Percentiles rank a stretch among this genome's conserved stretches.
Conservation (phyloP, 2,113 vertebrate genomes). For the Chaenocephalus aceratus region DNA sequence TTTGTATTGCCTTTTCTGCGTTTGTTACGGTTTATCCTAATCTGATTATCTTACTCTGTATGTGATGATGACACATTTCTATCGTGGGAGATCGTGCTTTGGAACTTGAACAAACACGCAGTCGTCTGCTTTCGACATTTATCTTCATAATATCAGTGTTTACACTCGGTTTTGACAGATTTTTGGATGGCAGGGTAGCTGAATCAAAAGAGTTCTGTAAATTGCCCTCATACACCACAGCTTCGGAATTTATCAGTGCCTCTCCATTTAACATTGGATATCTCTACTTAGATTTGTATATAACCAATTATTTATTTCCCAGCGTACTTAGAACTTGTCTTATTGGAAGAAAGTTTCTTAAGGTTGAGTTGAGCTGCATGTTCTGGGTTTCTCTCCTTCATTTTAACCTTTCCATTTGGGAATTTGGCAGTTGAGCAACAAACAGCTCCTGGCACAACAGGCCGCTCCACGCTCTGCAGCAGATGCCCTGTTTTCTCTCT, state of each 20-base stretch:
- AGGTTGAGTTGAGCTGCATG: neutral
- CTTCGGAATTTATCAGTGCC: slow-evolving; percentile 31
- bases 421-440: slow-evolving; percentile 59
- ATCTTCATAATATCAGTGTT: slow-evolving; percentile 51
- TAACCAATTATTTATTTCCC: slow-evolving; percentile 31
- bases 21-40: neutral
- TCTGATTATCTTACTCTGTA: neutral
- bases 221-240: slow-evolving; percentile 29
- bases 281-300: slow-evolving; percentile 54
- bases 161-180: slow-evolving; percentile 39
- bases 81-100: slow-evolving; percentile 4
- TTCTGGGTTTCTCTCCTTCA: slow-evolving; percentile 1
- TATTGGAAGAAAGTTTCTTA: neutral
- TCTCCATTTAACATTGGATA: slow-evolving; percentile 30
- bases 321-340: neutral
- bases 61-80: slow-evolving; percentile 24
- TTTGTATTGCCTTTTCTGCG: neutral
- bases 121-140: slow-evolving; percentile 54
- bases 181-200: slow-evolving; percentile 24
- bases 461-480: slow-evolving; percentile 51
- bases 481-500: slow-evolving; percentile 56
- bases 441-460: slow-evolving; percentile 55
- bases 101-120: slow-evolving; percentile 25
- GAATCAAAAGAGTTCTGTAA: slow-evolving; percentile 55
- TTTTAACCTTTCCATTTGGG: slow-evolving; percentile 46